A percentile compares a stretch with the other conserved stretches of the same genome.
Conservation (phyloP, 2,113 vertebrate species). For the Brachypteracias leptosomus region DNA sequence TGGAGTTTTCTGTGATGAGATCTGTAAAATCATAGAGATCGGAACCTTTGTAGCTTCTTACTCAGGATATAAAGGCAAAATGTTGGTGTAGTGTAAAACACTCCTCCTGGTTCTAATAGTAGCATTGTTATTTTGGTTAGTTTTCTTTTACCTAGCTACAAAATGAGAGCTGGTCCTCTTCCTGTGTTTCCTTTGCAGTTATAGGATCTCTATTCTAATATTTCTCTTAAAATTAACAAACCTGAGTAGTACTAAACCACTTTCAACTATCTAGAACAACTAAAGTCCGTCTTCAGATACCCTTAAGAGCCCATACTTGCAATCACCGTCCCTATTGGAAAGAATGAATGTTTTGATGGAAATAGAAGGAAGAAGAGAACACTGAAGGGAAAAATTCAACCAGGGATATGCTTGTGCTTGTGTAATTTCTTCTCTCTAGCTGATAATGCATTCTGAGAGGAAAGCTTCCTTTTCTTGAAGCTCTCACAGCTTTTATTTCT, state of each 20-base stretch:
- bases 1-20: neutral
- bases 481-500: neutral
- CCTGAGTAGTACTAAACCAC: neutral
- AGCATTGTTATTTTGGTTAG: neutral
- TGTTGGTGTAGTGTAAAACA: neutral
- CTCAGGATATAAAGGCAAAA: neutral
- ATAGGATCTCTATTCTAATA: neutral
- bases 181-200: neutral
- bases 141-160: neutral
- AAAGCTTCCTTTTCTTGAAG: neutral
- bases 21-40: neutral
- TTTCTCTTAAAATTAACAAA: neutral
- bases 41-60: neutral
- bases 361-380: neutral
- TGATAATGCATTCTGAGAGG: neutral
- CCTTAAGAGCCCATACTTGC: neutral
- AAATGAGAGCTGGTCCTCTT: neutral
- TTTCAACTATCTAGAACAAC: neutral
- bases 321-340: neutral
- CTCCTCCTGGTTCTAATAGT: neutral
- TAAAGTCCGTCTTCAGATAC: neutral
- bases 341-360: neutral
- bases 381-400: neutral
- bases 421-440: neutral
- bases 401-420: neutral